Percentiles rank a stretch among this genome's conserved stretches.
Conservation (phyloP, 1,140 invertebrate species). For the Musca domestica region DNA sequence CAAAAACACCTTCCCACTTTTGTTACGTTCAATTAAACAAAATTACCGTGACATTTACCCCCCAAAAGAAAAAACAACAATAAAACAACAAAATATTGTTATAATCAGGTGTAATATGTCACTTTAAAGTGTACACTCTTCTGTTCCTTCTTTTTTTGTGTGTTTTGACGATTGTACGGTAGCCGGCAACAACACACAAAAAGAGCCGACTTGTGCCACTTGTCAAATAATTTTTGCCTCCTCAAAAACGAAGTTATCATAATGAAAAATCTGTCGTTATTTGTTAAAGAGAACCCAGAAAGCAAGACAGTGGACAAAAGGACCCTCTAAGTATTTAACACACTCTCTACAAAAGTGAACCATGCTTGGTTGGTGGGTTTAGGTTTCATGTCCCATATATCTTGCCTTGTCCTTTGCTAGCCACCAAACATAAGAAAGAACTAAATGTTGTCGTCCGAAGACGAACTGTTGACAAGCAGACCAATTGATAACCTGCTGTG, state of each 20-base stretch:
- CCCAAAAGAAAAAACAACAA: not conserved
- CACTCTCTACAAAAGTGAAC: not conserved
- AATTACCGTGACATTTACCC: too few species aligned
- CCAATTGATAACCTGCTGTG: constrained; percentile 15
- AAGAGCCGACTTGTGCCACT: constrained; percentile 5
- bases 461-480: constrained; percentile 11
- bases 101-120: constrained; percentile 22
- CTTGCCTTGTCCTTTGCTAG: too few species aligned
- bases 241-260: constrained; percentile 8
- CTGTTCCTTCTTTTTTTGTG: not conserved
- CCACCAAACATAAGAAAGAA: not conserved
- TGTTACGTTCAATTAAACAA: too few species aligned
- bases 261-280: constrained; percentile 18
- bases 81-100: not conserved
- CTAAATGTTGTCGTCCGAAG: not conserved
- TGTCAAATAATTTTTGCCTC: constrained; percentile 5
- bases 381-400: not conserved
- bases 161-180: too few species aligned
- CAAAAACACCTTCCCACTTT: too few species aligned
- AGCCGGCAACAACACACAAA: not conserved
- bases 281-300: not conserved
- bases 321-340: constrained; percentile 13
- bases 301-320: not conserved
- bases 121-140: not conserved
- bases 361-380: too few species aligned